Conservation (phyloP, 2,113 vertebrate species). For the Raphicerus campestris region DNA sequence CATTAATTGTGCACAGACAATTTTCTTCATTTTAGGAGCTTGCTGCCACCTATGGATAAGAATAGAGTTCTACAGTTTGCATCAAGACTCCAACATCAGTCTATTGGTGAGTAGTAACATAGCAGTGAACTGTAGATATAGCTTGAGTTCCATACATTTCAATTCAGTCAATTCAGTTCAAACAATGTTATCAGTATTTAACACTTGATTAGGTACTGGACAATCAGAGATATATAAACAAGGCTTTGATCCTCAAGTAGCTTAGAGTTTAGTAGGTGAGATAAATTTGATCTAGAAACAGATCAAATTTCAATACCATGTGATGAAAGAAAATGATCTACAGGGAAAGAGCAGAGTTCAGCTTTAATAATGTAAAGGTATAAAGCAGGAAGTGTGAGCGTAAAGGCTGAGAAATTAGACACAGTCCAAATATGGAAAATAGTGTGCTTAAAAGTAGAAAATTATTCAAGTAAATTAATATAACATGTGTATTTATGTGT, state of each 20-base stretch:
- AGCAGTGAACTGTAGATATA: not conserved
- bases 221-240: not conserved
- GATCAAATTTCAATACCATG: not conserved
- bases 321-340: not conserved
- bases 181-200: not conserved
- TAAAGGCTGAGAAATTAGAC: not conserved
- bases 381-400: not conserved
- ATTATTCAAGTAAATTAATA: not conserved
- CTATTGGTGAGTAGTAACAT: not conserved
- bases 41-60: conserved; percentile 19
- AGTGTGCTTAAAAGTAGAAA: not conserved
- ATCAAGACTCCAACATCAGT: not conserved
- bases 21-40: not conserved
- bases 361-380: not conserved
- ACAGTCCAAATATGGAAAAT: not conserved
- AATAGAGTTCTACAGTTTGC: not conserved
- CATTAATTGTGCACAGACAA: no score
- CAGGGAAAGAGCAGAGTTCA: not conserved
- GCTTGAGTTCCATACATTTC: not conserved
- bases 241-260: not conserved
- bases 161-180: not conserved
- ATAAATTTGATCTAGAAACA: not conserved
- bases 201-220: not conserved
- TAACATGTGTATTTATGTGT: not conserved
- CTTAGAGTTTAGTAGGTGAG: not conserved